Evolutionary conservation across 2,888 invertebrate genomes (phyloP), one percentile per base, ranked within the genome.

Genomic region (Pterostichus madidus): DNA sequence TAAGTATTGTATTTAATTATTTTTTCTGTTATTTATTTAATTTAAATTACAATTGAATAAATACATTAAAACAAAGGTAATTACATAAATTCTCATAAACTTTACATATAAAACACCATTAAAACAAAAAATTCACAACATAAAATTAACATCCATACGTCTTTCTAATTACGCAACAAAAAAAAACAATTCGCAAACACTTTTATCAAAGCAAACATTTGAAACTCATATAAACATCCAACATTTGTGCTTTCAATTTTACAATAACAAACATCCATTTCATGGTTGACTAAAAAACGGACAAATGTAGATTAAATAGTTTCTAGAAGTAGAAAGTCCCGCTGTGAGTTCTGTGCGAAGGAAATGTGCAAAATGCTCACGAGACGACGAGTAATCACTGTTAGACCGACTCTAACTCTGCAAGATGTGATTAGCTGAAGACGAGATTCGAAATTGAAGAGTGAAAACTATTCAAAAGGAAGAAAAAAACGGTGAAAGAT

Each of bases 241-340:
- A 31, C 52, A 52, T 49, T 49, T 39, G 44, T 52, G 75, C 78
- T 79, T 79, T 79, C 78, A 79, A 64, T 79, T 79, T 46, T 39
- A 79, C 59, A 79, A 79, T 64, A 64, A 64, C 39, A 79, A 78
- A 79, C 52, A 52, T 24, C 64, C n/a, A 79, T 61, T 79, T 59
- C 61, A 79, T 44, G 78, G 61, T 61, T 61, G 78, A 79, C 61
- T 79, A 64, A 64, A 64, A 64, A 64, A 35, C 64, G 64, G n/a
- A 64, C 8, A 80, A 80, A 80, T 68, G 71, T 68, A 61, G 61
- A 79, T 61, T 39, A 64, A 61, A 80, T 68, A 46, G 52, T 80
- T 80, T 80, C 80, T 80, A 80, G 53, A 46, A 52, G 35, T 80
- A 80, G 80, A 80, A 80, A 80, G 80, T 80, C n/a, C 59, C 64